Evolutionary conservation across 2,113 vertebrate genomes (phyloP).

Genomic region (Petaurus breviceps): DNA sequence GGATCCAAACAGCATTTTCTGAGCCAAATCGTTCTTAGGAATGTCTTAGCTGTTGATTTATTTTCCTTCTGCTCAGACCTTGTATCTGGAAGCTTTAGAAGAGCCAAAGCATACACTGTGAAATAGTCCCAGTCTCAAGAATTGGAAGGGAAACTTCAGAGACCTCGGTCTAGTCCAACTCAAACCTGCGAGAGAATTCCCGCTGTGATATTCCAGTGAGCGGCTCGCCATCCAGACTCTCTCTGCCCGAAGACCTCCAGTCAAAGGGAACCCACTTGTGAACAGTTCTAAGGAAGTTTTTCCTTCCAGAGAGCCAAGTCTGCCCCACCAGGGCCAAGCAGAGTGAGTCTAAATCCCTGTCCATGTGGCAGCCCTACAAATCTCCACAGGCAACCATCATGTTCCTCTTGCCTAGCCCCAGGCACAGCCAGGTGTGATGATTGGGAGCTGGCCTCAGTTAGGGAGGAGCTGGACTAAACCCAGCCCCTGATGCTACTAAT

Average conservation of each 20-base stretch:
- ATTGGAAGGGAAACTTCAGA: neutral
- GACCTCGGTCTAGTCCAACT: neutral
- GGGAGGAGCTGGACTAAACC: neutral
- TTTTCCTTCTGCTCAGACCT: neutral
- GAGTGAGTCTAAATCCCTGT: neutral
- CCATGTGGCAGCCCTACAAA: neutral
- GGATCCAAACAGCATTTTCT: neutral
- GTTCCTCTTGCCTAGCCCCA: neutral
- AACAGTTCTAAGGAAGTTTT: neutral
- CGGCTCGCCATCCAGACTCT: neutral
- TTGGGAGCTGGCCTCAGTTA: neutral
- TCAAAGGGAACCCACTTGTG: neutral
- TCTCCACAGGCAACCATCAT: neutral
- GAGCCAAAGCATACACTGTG: neutral
- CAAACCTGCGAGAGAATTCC: neutral
- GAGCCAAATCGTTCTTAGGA: neutral
- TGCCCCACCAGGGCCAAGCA: neutral
- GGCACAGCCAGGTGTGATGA: neutral
- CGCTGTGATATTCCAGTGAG: neutral
- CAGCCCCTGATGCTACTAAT: neutral
- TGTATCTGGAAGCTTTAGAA: neutral
- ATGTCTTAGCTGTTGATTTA: neutral
- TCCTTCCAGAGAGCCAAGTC: neutral
- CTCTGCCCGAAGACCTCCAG: neutral
- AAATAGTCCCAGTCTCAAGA: neutral